These are phyloP conservation scores for Fundulus diaphanus DNA, from an alignment of 2,797 vertebrate species.

Conservation along the genomic window DNA sequence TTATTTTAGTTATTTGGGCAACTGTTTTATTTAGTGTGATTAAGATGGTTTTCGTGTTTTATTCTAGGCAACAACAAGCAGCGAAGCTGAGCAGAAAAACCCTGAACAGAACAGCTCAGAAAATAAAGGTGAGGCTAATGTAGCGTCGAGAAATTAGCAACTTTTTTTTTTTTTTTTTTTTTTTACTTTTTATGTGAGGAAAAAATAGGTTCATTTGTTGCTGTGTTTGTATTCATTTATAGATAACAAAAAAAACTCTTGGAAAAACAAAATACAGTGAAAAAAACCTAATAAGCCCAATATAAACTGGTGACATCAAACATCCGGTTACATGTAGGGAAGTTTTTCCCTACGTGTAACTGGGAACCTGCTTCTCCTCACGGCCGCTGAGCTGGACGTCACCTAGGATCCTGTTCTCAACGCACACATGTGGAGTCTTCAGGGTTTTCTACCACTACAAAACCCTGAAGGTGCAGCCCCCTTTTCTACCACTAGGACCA, in stretches of 20 bases:
- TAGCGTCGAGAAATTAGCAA: background rate
- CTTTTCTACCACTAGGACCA: too few species aligned
- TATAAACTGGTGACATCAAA: too few species aligned
- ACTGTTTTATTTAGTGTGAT: background rate
- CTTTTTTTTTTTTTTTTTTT: background rate
- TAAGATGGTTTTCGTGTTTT: slow-evolving; percentile 7
- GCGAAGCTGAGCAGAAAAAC: slow-evolving; percentile 41
- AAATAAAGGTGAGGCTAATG: slow-evolving; percentile 54
- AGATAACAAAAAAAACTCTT: background rate
- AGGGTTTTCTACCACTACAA: too few species aligned
- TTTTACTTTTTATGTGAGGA: background rate
- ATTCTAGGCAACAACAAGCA: slow-evolving; percentile 40
- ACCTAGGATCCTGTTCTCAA: too few species aligned
- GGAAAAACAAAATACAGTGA: too few species aligned
- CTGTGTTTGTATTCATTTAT: background rate
- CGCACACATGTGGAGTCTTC: too few species aligned
- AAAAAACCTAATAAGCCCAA: too few species aligned
- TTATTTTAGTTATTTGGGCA: background rate
- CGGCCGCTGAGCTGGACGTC: too few species aligned
- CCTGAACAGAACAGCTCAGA: slow-evolving; percentile 47
- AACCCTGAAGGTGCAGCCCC: too few species aligned
- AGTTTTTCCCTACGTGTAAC: too few species aligned
- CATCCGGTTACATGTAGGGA: too few species aligned
- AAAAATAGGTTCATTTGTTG: background rate
- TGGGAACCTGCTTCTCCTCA: too few species aligned